A percentile compares a stretch with the other conserved stretches of the same genome.
Conservation (phyloP, 64 coral and sea anemone genomes). For the Dendrophyllia cribrosa region DNA sequence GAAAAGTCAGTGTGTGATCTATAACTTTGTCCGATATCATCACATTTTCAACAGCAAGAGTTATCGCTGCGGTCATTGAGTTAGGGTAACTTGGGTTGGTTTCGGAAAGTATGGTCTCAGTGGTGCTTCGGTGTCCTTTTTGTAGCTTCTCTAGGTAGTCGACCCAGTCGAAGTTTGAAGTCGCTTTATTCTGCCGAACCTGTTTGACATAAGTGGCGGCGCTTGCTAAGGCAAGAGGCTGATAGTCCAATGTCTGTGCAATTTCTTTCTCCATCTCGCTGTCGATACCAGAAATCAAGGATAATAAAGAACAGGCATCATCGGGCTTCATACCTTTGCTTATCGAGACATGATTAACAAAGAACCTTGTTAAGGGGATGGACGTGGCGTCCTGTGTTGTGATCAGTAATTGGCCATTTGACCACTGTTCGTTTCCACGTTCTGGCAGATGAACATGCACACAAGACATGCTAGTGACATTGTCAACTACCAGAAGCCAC, state of each 20-base stretch:
- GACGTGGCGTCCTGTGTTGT: not conserved
- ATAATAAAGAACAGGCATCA: not conserved
- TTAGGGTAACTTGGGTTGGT: not conserved
- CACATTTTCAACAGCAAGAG: not conserved
- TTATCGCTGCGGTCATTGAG: constrained; percentile 10
- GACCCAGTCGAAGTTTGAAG: not conserved
- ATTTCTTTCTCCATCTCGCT: not conserved
- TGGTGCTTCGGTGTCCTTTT: not conserved
- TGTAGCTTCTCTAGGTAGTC: not conserved
- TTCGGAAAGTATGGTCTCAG: not conserved
- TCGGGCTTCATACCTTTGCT: not conserved
- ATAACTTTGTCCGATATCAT: too few relatives aligned
- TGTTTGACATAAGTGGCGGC: not conserved
- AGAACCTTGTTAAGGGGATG: not conserved
- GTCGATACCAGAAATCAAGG: not conserved
- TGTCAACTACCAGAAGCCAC: not conserved
- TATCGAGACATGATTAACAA: not conserved
- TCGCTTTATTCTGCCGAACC: not conserved
- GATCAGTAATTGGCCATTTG: not conserved
- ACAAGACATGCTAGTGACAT: too few relatives aligned
- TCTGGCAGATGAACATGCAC: not conserved
- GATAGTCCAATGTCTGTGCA: not conserved
- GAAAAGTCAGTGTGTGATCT: too few relatives aligned
- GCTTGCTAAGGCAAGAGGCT: constrained; percentile 6
- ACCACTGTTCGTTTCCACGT: not conserved